Base-by-base conservation (phyloP, 1,140 invertebrate species). In the Pseudachorutes palmiensis region DNA sequence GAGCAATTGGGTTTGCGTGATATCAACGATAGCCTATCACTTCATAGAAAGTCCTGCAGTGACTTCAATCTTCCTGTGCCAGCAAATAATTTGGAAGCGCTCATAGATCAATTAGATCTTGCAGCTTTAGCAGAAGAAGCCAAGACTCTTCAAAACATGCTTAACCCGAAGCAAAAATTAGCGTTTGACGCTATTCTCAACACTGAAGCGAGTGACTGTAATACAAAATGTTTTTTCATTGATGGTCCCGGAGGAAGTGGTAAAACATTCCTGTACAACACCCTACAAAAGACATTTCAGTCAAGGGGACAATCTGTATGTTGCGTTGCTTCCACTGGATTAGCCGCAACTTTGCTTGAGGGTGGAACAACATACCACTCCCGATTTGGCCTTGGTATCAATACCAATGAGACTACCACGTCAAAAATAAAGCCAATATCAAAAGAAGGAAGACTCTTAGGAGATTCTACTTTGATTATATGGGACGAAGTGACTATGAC, bases 281-380 rank as follows among this genome's bases (percentile, higher is more conserved):
- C 77, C 66, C 33, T 70, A 26, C 19, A 45, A 49, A 24, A 29
- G 19, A 67, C 31, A 60, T 48, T 48, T 14, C 62, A 74, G 48
- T 62, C 62, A 32, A 55, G 33, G 5, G 64, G 30, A 33, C 32
- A 62, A 45, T 62, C 71, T 14, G 32, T 64, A 2, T 36, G 72
- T 30, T 30, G 57, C 24, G 66, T 64, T 1, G 71, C 71, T 5
- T 72, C 62, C 12, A 72, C 70, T 30, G 75, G 75, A 29, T 72
- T 76, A 49, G 73, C 76, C n/a, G n/a, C n/a, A n/a, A n/a, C n/a
- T n/a, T n/a, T n/a, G n/a, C 28, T 83, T 57, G 61, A 76, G 51
- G 77, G 77, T 72, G 82, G 81, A 28, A 66, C 76, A 75, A 84
- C 81, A 31, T 78, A 77, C 60, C 80, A 83, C 78, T 82, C 77